These are phyloP conservation scores for Xestia rhomboidea DNA, from an alignment of 2,888 invertebrate genomes.

Conservation along the genomic window DNA sequence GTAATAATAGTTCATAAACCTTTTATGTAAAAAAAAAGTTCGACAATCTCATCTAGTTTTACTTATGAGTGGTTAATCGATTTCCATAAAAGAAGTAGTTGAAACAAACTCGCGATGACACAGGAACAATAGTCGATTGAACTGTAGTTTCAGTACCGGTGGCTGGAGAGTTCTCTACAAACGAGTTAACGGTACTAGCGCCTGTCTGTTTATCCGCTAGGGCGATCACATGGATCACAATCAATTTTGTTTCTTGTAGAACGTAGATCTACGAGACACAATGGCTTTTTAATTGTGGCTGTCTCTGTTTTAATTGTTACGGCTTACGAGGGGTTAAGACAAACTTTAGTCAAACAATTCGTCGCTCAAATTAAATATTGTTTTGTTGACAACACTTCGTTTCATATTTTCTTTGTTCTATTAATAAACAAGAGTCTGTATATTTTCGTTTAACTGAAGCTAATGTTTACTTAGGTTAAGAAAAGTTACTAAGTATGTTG, in stretches of 20 bases:
- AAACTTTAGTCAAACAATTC: not conserved
- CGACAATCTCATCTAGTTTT: not conserved
- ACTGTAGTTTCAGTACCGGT: not conserved
- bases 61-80: not conserved
- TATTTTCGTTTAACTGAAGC: not conserved
- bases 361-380: not conserved
- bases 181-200: not conserved
- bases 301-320: too few relatives aligned
- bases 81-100: not conserved
- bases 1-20: not conserved
- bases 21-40: too few relatives aligned
- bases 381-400: not conserved
- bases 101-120: too few relatives aligned
- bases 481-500: not conserved
- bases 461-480: not conserved
- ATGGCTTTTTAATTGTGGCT: too few relatives aligned
- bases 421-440: not conserved
- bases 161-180: not conserved
- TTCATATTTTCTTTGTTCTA: not conserved
- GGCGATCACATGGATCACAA: not conserved
- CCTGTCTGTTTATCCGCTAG: not conserved
- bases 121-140: not conserved
- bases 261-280: too few relatives aligned
- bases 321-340: too few relatives aligned
- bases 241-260: too few relatives aligned